Percentiles rank a stretch among this genome's conserved stretches.
Conservation (phyloP, 2,888 invertebrate species). For the Hyposoter dolosus region DNA sequence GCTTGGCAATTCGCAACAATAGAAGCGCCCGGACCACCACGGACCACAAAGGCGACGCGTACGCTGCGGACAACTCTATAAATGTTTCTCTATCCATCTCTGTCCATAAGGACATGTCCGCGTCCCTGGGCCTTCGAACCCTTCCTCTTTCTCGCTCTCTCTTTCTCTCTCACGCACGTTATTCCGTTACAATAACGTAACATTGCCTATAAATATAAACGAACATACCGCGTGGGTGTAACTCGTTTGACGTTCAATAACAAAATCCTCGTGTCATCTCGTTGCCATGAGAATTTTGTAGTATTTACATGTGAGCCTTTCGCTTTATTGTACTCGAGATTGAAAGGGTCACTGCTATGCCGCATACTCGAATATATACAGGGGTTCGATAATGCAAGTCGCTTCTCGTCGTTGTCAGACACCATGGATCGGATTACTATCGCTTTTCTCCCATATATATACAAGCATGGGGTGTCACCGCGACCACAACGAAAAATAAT, state of each 20-base stretch:
- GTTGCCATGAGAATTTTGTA: constrained; percentile 58
- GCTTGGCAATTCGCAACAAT: constrained; percentile 78
- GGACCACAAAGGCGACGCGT: constrained; percentile 55
- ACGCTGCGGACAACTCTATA: constrained; percentile 24
- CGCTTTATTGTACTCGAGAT: not conserved
- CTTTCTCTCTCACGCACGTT: constrained; percentile 29
- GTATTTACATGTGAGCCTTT: not conserved
- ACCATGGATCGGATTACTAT: constrained; percentile 64
- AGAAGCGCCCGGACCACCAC: constrained; percentile 43
- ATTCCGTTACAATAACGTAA: constrained; percentile 56
- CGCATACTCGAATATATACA: not conserved
- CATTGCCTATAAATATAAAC: constrained; percentile 70
- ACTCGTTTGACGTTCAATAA: constrained; percentile 70
- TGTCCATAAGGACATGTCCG: constrained; percentile 22
- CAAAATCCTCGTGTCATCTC: constrained; percentile 52
- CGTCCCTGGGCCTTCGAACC: constrained; percentile 60
- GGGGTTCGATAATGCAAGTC: constrained; percentile 46
- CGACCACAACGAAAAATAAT: constrained; percentile 58
- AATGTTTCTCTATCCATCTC: constrained; percentile 17
- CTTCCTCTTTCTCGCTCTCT: not conserved
- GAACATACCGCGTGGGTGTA: constrained; percentile 72
- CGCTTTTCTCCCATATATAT: not conserved
- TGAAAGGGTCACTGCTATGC: not conserved
- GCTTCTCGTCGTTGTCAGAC: constrained; percentile 29
- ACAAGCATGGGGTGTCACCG: constrained; percentile 21